Base-by-base conservation (phyloP, 2,888 invertebrate genomes). In the Heteromurus nitidus region DNA sequence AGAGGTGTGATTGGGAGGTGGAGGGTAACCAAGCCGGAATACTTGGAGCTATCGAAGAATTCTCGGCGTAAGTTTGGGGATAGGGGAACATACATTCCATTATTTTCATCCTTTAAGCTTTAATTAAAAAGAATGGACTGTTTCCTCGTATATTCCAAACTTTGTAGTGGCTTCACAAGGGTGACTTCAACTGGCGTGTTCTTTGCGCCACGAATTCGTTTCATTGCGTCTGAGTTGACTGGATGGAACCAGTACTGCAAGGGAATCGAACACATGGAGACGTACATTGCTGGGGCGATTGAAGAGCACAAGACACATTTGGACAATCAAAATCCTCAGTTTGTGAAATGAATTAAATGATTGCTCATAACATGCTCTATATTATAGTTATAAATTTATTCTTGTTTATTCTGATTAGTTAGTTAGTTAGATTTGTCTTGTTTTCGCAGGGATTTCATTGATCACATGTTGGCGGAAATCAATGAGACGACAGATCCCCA, bases 401-500 rank as follows among this genome's bases (percentile, higher is more conserved):
- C n/a, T n/a, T n/a, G n/a, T n/a, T n/a, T n/a, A n/a, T n/a, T n/a
- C n/a, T n/a, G n/a, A n/a, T n/a, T n/a, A 36, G 13, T 13, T 36
- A 9, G 5, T 9, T 13, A 9, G 5, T 36, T 5, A 36, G 13
- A n/a, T n/a, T n/a, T n/a, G n/a, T n/a, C n/a, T n/a, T 36, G 5
- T 58, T 3, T 58, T 2, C 13, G 5, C 36, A 74, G 82, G 7
- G 76, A 82, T 53, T 60, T 77, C 1, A 65, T 82, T 58, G 82
- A 82, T 42, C 67, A 77, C 22, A 84, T 76, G 28, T 26, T 85
- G 1, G 7, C 36, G 13, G 80, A 85, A 64, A 85, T 82, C 24
- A 44, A 65, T 0, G 60, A 68, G 16, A 72, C 83, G 7, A 65
- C 24, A n/a, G 84, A 85, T 74, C 55, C 70, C 9, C 36, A 36